Base-by-base conservation (phyloP, 2,797 vertebrate genomes). In the Gouania willdenowi region DNA sequence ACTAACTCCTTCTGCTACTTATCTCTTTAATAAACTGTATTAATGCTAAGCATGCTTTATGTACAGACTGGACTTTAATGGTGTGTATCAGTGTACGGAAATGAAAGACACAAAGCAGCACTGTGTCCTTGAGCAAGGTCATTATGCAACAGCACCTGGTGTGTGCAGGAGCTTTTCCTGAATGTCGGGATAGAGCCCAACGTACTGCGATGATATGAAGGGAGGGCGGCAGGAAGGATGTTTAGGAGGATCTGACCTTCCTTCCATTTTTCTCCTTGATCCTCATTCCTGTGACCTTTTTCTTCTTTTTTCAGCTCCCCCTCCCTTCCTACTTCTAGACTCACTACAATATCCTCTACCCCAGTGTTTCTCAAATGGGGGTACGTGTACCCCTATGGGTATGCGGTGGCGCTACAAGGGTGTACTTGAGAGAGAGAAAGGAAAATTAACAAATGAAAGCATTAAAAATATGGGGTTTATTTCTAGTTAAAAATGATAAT, bases 171-270 rank as follows among this genome's bases (percentile, higher is more conserved):
- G 57, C 68, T 56, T 78, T 81, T 83, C 78, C 79, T 79, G 72
- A 79, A 69, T 62, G 66, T 49, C 62, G 82, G 79, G 63, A 75
- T 62, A 45, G 70, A 82, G 41, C 58, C 64, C 68, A 72, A 54
- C 41, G 54, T 35, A 16, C 41, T 46, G 59, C 59, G 58, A 63
- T 72, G 66, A 80, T 71, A 42, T 41, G 50, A 62, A 49, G 72
- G 65, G 41, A 71, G 75, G 56, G 57, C 30, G 56, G 37, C 69
- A 81, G 81, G 80, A 85, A 85, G 79, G 81, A 84, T 84, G 73
- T 84, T 83, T 78, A 81, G 75, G 76, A 78, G 66, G 68, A 77
- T 73, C 68, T 79, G 76, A 81, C 66, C 75, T 77, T 79, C 75
- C 75, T 78, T 74, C 60, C 66, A 36, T 64, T 61, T 60, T 57